phyloP scores from a whole-genome alignment of 2,888 invertebrate genomes.

The Lasioglossum malachurum region DNA sequence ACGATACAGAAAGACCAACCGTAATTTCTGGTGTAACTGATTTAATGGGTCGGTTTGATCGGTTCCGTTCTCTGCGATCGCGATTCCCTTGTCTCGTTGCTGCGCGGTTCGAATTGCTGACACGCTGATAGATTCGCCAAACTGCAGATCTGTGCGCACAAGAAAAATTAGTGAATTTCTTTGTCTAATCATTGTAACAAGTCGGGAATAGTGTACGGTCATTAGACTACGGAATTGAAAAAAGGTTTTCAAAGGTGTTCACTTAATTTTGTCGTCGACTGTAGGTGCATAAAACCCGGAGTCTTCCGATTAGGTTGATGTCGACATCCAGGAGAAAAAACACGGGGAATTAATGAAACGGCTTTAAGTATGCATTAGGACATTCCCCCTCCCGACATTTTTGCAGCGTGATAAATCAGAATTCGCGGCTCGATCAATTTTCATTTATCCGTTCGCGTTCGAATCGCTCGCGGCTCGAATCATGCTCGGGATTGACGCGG shows the following conservation, averaged over 20 bases:
- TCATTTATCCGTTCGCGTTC: constrained; percentile 40
- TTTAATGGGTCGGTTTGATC: constrained; percentile 22
- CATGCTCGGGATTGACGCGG: constrained; percentile 34
- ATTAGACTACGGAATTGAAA: neutral
- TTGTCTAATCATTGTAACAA: neutral
- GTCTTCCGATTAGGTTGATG: neutral
- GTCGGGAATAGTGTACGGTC: neutral
- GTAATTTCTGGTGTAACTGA: constrained; percentile 10
- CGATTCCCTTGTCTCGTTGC: neutral
- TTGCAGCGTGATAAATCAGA: constrained; percentile 35
- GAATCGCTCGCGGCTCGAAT: neutral
- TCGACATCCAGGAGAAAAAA: neutral
- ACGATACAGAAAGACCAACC: constrained; percentile 20
- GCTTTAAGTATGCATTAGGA: neutral
- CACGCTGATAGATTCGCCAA: neutral
- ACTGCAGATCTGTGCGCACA: neutral
- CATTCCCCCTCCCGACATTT: neutral
- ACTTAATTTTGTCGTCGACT: neutral
- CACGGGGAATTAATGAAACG: neutral
- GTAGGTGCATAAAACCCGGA: neutral
- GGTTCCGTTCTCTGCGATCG: neutral
- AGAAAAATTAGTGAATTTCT: neutral
- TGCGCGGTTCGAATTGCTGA: neutral
- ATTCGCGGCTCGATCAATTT: constrained; percentile 42
- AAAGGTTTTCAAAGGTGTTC: neutral